A percentile compares a stretch with the other conserved stretches of the same genome.
phyloP scores from a whole-genome alignment of 2,113 vertebrate species.

The Hippocampus abdominalis region DNA sequence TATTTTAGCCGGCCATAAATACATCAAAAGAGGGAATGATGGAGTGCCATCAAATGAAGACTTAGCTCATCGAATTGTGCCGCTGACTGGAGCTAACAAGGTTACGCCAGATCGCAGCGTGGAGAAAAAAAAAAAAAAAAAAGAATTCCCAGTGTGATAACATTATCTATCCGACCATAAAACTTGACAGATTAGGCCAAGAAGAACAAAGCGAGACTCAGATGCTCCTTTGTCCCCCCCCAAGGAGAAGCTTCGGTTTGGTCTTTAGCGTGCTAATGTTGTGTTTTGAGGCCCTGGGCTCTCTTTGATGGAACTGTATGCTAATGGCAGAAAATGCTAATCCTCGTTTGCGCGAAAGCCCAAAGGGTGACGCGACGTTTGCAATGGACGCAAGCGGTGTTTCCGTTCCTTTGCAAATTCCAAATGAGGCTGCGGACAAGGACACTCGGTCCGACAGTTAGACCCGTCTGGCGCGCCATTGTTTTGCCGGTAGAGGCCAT shows the following conservation, averaged over 20 bases:
- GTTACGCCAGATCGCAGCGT: conserved; percentile 36
- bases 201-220: conserved; percentile 60
- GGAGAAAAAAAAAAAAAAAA: background rate
- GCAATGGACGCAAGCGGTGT: background rate
- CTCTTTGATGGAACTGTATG: conserved; percentile 50
- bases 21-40: background rate
- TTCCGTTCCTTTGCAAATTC: background rate
- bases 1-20: background rate
- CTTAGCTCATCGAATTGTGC: conserved; percentile 9
- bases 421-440: too few relatives aligned
- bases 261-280: conserved; percentile 44
- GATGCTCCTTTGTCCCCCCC: conserved; percentile 29
- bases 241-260: conserved; percentile 44
- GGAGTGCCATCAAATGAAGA: conserved; percentile 1
- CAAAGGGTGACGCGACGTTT: conserved; percentile 6
- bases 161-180: conserved; percentile 61
- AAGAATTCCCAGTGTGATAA: conserved; percentile 56
- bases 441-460: background rate
- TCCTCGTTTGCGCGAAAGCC: conserved; percentile 18
- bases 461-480: background rate
- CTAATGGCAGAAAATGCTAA: conserved; percentile 38
- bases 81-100: conserved; percentile 26
- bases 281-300: conserved; percentile 42
- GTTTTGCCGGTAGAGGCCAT: conserved; percentile 13
- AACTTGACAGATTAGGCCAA: conserved; percentile 63